Evolutionary conservation across 2,113 vertebrate species (phyloP).

Genomic region (Macrotis lagotis): DNA sequence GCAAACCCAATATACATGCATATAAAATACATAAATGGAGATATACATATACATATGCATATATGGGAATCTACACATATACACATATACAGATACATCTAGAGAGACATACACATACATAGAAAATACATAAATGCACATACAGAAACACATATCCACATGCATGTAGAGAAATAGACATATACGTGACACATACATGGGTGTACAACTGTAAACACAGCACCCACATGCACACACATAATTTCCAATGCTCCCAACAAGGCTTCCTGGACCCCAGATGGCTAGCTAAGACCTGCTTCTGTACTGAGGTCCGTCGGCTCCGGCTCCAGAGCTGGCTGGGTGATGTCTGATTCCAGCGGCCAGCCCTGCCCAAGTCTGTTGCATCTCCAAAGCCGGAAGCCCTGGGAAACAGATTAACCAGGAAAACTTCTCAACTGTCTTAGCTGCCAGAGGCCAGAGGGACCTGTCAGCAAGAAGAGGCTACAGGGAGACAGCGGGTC

Average conservation of each 20-base stretch:
- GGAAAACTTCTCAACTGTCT: not conserved
- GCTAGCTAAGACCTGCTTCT: conserved; percentile 9
- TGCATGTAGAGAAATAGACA: no score
- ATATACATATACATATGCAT: no score
- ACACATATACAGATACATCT: no score
- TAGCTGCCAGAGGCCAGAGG: not conserved
- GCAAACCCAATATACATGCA: no score
- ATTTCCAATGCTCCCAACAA: not conserved
- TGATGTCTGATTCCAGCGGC: conserved; percentile 2
- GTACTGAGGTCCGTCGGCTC: conserved; percentile 5
- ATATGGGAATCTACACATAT: fast-evolving
- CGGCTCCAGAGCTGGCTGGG: not conserved
- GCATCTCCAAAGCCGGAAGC: not conserved
- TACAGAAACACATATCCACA: no score
- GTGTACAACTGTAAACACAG: no score
- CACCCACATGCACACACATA: not conserved
- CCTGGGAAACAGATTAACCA: not conserved
- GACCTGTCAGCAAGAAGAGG: conserved; percentile 24
- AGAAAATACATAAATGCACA: no score
- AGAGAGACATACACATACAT: not conserved
- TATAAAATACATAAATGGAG: not conserved
- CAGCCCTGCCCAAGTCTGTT: not conserved
- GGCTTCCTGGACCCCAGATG: not conserved
- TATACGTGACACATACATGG: no score
- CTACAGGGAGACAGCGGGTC: conserved; percentile 3